Base-by-base conservation (phyloP, 2,113 vertebrate genomes). In the Rhodinocichla rosea region DNA sequence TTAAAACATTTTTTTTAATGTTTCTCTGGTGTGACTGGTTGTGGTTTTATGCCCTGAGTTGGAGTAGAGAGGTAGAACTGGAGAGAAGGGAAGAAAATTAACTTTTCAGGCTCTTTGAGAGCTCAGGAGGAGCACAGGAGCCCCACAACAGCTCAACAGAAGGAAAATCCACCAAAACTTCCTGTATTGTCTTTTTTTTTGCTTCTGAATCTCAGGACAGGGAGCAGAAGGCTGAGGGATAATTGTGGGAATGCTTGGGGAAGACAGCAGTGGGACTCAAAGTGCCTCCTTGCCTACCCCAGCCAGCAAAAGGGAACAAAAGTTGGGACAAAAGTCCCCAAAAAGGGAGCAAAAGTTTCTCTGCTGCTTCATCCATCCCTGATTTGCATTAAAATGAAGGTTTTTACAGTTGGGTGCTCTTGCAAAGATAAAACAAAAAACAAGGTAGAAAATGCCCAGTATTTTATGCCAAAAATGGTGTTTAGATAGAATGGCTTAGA, bases 1-100 rank as follows among this genome's bases (percentile, higher is more conserved):
- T 22, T 6, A 47, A 47, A 47, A 47, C 2, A 3, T 2, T 2
- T 19, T n/a, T n/a, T 26, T 14, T 2, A 9, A 28, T 19, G 10
- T 30, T 84, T 76, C 32, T 64, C 37, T 73, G 50, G 18, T 5
- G 6, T 24, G 52, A 27, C 13, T 53, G 20, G 13, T 39, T 39
- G 60, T 68, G 17, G 5, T 81, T 88, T 80, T 49, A 11, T 63
- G 35, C 22, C 62, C 24, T 82, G 69, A 5, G 16, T 6, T 30
- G 68, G 37, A 74, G 50, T 18, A 39, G 28, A 59, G 33, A 42
- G 11, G 19, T 13, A 77, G 39, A 80, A 37, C 13, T 39, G 49
- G 33, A 60, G 55, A 70, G 8, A 6, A 63, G 56, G 40, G 85
- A 28, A 19, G 26, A 22, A 69, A 74, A 74, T 0, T 24, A 62